Conservation (phyloP, 2,797 vertebrate species). For the Bufotes viridis region DNA sequence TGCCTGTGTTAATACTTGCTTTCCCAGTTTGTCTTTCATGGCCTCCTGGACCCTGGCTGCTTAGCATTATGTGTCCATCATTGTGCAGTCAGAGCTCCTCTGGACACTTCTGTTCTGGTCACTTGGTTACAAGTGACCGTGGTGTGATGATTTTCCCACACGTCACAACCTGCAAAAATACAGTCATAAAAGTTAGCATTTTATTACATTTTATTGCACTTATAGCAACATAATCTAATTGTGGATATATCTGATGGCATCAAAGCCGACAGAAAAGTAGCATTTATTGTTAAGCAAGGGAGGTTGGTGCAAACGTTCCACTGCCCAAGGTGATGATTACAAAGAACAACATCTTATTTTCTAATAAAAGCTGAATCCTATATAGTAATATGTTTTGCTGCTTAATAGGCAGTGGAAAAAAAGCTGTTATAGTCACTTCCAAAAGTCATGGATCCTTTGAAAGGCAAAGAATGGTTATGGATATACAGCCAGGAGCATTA, state of each 20-base stretch:
- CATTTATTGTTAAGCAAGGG: background rate
- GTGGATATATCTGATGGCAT: background rate
- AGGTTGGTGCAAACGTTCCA: background rate
- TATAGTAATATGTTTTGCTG: background rate
- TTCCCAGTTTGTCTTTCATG: too few relatives aligned
- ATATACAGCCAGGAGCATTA: background rate
- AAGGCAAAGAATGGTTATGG: background rate
- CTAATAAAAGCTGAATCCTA: background rate
- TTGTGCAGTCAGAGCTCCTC: background rate
- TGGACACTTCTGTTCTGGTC: background rate
- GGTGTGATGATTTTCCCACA: background rate
- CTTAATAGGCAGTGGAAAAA: background rate
- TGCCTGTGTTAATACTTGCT: too few relatives aligned
- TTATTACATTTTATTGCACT: slow-evolving; percentile 19
- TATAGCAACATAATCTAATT: background rate
- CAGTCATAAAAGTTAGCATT: background rate
- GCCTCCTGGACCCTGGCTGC: background rate
- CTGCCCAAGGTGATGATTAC: background rate
- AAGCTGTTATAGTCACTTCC: background rate
- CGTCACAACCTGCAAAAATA: background rate
- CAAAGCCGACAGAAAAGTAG: background rate
- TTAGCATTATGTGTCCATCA: background rate
- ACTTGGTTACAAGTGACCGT: background rate
- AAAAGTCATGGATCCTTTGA: background rate
- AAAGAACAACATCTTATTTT: background rate